Evolutionary conservation across 2,888 invertebrate species (phyloP).

Genomic region (Hesperia comma): DNA sequence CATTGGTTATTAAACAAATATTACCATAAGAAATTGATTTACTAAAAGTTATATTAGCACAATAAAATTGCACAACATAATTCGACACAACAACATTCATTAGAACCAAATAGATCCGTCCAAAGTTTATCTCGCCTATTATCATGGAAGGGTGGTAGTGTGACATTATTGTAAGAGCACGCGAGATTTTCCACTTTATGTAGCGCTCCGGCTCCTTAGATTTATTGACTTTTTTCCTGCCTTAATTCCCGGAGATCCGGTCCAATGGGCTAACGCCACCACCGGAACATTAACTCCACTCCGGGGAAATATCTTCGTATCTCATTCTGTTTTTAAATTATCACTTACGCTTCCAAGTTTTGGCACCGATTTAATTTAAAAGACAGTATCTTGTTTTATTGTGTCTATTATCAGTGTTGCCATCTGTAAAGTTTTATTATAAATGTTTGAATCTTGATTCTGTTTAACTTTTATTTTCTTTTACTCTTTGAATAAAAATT

Average conservation of each 20-base stretch:
- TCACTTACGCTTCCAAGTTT: slow-evolving; percentile 47
- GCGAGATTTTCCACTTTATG: slow-evolving; percentile 57
- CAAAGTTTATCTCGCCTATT: slow-evolving; percentile 13
- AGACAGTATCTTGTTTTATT: slow-evolving; percentile 30
- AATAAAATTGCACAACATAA: neutral
- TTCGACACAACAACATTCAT: neutral
- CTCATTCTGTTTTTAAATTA: slow-evolving; percentile 75
- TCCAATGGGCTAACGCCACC: slow-evolving; percentile 76
- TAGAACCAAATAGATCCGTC: neutral
- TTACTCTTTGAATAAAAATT: too few species aligned
- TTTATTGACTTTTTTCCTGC: slow-evolving; percentile 81
- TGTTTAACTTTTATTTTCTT: too few species aligned
- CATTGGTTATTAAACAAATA: too few species aligned
- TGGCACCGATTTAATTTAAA: slow-evolving; percentile 35
- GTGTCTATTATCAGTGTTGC: slow-evolving; percentile 14
- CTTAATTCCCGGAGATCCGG: slow-evolving; percentile 82
- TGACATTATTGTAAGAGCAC: slow-evolving; percentile 39
- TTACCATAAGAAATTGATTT: too few species aligned
- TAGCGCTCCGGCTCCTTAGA: slow-evolving; percentile 74
- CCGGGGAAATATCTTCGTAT: slow-evolving; percentile 78
- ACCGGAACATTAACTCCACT: slow-evolving; percentile 79
- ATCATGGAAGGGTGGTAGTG: slow-evolving; percentile 43
- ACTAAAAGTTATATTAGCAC: too few species aligned
- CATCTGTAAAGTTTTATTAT: slow-evolving; percentile 9
- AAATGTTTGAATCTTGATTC: neutral